A percentile compares a stretch with the other conserved stretches of the same genome.
These are phyloP conservation scores for Siniperca undulata DNA, from an alignment of 2,797 vertebrate species.

Conservation along the genomic window DNA sequence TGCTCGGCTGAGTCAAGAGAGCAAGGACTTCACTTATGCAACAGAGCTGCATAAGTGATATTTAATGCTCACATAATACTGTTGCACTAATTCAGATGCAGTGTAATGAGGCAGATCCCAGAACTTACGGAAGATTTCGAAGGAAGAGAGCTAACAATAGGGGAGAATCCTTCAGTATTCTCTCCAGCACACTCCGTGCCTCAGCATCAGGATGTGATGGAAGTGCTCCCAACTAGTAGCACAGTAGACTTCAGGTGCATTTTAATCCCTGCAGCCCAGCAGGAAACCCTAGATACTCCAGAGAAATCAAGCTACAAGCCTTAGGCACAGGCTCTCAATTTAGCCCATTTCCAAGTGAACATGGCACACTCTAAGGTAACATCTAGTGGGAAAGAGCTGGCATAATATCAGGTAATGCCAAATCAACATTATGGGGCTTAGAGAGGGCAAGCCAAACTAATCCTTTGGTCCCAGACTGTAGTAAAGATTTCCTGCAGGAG, in stretches of 20 bases:
- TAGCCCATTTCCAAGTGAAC: slow-evolving; percentile 5
- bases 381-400: neutral
- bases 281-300: slow-evolving; percentile 22
- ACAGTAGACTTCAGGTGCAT: slow-evolving; percentile 18
- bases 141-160: slow-evolving; percentile 26
- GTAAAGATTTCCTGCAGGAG: neutral
- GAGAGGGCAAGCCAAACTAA: neutral
- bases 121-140: slow-evolving; percentile 29
- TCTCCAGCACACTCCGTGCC: neutral
- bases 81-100: slow-evolving; percentile 43
- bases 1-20: slow-evolving; percentile 22
- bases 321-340: slow-evolving; percentile 20
- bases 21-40: slow-evolving; percentile 34
- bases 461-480: slow-evolving; percentile 8
- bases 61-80: slow-evolving; percentile 6
- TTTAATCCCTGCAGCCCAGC: slow-evolving; percentile 30
- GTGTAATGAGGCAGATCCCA: slow-evolving; percentile 38
- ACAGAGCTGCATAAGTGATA: slow-evolving; percentile 11
- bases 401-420: slow-evolving; percentile 2
- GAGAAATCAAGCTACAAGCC: slow-evolving; percentile 19
- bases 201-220: slow-evolving; percentile 19
- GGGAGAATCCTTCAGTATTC: neutral
- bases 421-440: neutral
- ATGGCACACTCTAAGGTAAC: neutral
- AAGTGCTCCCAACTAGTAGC: neutral